Base-by-base conservation (phyloP, 1,140 invertebrate genomes). In the Pseudachorutes palmiensis region DNA sequence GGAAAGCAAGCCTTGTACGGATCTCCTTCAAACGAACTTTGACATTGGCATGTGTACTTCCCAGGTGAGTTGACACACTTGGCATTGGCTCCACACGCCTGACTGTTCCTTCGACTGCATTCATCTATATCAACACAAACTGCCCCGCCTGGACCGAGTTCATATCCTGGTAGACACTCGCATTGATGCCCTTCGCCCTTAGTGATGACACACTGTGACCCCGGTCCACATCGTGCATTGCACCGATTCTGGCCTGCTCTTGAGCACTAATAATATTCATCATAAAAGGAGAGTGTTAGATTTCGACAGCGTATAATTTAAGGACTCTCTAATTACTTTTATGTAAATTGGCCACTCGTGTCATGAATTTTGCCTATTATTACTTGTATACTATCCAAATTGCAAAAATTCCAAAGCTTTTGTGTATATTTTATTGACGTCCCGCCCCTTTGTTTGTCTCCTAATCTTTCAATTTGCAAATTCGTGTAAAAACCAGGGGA, bases 41-140 rank as follows among this genome's bases (percentile, higher is more conserved):
- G 88, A 79, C 90, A 92, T 0, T 82, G 75, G 76, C 90, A 92
- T 61, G 82, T 81, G 78, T 84, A 92, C 77, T 92, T 93, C 75
- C 92, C 92, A 29, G 85, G 86, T 41, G 83, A 85, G 78, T 96
- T 95, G 65, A 83, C 82, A 76, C 93, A 96, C 31, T 87, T 74
- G 28, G 90, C 87, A 75, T 91, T 88, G 30, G 80, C 78, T 32
- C 90, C 91, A 75, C 91, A 94, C 65, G 87, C 85, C 22, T 26
- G 3, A 24, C 33, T 32, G 72, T 84, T 83, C 19, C 88, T 86
- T 75, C 85, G 82, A 70, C 79, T 75, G 79, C 92, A 96, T 80
- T 95, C 92, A 76, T 96, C 83, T 55, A 94, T 86, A 81, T 96
- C 92, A 64, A 81, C 74, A 76, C 85, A 86, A n/a, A 55, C 65